phyloP scores from a whole-genome alignment of 2,113 vertebrate genomes.

The Lanius ludovicianus region DNA sequence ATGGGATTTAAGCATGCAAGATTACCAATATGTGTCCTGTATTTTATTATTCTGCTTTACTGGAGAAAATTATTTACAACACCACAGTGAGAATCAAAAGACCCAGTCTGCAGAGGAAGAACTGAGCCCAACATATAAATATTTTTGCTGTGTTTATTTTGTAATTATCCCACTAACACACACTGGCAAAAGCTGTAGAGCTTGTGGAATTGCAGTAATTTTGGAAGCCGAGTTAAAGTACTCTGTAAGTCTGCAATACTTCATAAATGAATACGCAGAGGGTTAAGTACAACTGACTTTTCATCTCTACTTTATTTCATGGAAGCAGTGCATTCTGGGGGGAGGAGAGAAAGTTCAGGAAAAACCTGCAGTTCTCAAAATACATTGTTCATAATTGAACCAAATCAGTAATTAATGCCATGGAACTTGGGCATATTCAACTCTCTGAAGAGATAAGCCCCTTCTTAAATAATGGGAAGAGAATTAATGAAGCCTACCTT shows the following conservation, averaged over 20 bases:
- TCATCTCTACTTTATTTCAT: slow-evolving; percentile 42
- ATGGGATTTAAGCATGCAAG: not conserved
- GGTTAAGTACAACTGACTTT: not conserved
- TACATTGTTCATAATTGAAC: not conserved
- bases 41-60: not conserved
- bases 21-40: not conserved
- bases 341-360: not conserved
- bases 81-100: not conserved
- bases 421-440: not conserved
- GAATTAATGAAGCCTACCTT: not conserved
- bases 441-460: not conserved
- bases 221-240: not conserved
- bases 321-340: not conserved
- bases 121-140: not conserved
- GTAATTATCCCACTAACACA: not conserved
- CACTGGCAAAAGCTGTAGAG: not conserved
- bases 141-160: not conserved
- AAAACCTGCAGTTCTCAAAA: not conserved
- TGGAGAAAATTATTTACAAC: not conserved
- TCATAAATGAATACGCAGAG: not conserved
- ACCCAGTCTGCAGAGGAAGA: not conserved
- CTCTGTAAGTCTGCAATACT: not conserved
- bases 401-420: not conserved
- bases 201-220: not conserved
- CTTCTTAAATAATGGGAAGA: not conserved